Conservation (phyloP, 2,113 vertebrate species). For the Cynopterus brachyotis region DNA sequence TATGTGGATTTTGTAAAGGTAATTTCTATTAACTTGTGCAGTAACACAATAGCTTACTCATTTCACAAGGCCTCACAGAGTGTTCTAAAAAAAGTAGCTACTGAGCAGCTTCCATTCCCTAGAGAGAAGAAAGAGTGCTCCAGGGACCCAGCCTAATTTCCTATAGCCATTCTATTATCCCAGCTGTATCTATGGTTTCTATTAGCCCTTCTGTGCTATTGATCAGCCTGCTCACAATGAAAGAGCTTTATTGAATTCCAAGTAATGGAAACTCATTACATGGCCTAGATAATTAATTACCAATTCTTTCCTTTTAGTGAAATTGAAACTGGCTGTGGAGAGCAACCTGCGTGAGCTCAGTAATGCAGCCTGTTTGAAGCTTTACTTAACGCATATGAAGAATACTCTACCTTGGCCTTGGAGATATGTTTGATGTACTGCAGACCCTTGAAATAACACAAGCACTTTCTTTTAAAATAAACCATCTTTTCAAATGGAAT, state of each 20-base stretch:
- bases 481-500: constrained; percentile 58
- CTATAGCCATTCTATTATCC: constrained; percentile 79
- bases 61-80: constrained; percentile 68
- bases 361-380: constrained; percentile 52
- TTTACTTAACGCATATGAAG: constrained; percentile 65
- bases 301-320: constrained; percentile 62
- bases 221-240: constrained; percentile 55
- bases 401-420: constrained; percentile 46
- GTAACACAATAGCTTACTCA: constrained; percentile 70
- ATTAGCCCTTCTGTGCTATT: constrained; percentile 75
- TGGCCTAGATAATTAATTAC: constrained; percentile 77
- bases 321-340: constrained; percentile 70
- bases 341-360: constrained; percentile 51
- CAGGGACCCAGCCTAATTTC: constrained; percentile 71
- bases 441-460: constrained; percentile 54
- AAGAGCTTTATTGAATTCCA: constrained; percentile 76
- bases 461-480: constrained; percentile 62
- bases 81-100: constrained; percentile 57
- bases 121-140: constrained; percentile 62
- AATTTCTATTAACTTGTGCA: constrained; percentile 67
- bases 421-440: constrained; percentile 57
- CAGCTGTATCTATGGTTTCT: constrained; percentile 62
- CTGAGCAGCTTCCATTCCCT: constrained; percentile 69
- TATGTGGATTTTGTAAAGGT: constrained; percentile 69
- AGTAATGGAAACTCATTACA: constrained; percentile 74